Conservation (phyloP, 2,113 vertebrate species). For the Colaptes auratus region DNA sequence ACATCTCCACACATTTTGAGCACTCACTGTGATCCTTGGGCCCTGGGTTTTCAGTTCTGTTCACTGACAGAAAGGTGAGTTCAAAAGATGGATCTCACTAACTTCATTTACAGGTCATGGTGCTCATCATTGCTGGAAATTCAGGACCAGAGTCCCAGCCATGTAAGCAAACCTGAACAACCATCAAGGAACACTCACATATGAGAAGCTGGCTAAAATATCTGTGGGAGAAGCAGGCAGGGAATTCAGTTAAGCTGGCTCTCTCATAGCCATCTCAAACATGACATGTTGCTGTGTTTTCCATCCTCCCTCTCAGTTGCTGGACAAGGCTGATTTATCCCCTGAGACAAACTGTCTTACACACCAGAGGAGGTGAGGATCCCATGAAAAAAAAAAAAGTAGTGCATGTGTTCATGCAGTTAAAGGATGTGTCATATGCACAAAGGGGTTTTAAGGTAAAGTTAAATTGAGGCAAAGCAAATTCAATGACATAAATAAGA, state of each 20-base stretch:
- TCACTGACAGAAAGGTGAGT: background rate
- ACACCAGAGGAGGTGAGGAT: background rate
- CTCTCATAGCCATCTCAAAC: background rate
- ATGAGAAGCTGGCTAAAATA: background rate
- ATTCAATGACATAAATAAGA: background rate
- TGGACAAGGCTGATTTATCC: background rate
- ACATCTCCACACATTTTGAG: background rate
- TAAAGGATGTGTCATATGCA: background rate
- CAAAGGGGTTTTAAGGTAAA: background rate
- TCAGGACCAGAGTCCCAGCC: background rate
- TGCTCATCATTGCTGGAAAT: background rate
- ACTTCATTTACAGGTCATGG: background rate
- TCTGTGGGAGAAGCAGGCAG: background rate
- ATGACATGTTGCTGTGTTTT: background rate
- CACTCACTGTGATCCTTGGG: background rate
- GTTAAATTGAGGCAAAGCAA: background rate
- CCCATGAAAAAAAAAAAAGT: background rate
- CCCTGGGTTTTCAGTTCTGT: background rate
- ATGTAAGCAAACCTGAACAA: background rate
- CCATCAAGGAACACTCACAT: background rate
- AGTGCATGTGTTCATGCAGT: fast-evolving
- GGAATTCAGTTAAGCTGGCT: background rate
- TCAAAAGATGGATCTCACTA: background rate
- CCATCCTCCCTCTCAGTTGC: background rate
- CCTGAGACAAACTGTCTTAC: background rate